Base-by-base conservation (phyloP, 2,888 invertebrate genomes). In the Pycnomerus fuliginosus region DNA sequence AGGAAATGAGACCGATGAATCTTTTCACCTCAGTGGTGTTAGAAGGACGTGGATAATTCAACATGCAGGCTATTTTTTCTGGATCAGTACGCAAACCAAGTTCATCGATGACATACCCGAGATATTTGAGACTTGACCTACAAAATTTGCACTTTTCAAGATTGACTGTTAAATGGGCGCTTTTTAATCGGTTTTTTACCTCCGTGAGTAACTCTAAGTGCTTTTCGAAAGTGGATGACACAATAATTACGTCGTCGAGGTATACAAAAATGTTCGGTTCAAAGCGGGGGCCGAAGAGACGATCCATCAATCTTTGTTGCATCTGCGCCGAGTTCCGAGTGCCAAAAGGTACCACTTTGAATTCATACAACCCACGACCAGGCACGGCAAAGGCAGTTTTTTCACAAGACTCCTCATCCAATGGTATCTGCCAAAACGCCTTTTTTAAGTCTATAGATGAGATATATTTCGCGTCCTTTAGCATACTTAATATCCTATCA, bases 1-100 rank as follows among this genome's bases (percentile, higher is more conserved):
- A 46, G 12, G 44, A 36, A 11, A 32, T 20, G n/a, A 38, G 42
- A 8, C 33, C 44, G 16, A 44, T n/a, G n/a, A n/a, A n/a, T n/a
- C n/a, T n/a, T n/a, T n/a, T n/a, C n/a, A n/a, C n/a, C n/a, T n/a
- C n/a, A 1, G 23, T 11, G 1, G 38, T 30, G 16, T 47, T 46
- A 3, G 4, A 4, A 2, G 42, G 49, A 16, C 16, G 27, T 7
- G 42, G 28, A 16, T 42, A 42, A 15, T 49, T 47, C 2, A 49
- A 4, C 20, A 48, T 48, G 12, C 44, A 40, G 11, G 45, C 17
- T 3, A 47, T 25, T 23, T 49, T 47, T 20, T 34, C 38, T 2
- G 34, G 43, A 42, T 42, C 34, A 14, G 42, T 45, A 11, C 44
- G 11, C 2, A 43, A 23, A 20, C 30, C 43, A 3, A 7, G 8